Conservation (phyloP, 1,140 invertebrate species). For the Chionoecetes opilio region DNA sequence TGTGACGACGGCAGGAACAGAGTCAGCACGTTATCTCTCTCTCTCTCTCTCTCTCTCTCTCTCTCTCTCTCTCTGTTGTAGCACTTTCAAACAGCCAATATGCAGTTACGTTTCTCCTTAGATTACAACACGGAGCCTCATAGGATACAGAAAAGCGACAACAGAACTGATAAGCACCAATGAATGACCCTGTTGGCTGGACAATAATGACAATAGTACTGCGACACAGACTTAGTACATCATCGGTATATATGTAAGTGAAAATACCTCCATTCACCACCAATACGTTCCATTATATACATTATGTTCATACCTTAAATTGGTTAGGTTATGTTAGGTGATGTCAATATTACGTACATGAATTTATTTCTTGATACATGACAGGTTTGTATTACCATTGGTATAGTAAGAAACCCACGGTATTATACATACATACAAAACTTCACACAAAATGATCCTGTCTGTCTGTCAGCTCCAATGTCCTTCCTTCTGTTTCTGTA, state of each 20-base stretch:
- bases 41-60: no score
- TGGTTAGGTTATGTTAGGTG: neutral
- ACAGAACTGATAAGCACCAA: no score
- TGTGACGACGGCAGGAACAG: neutral
- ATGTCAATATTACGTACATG: neutral
- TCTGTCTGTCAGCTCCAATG: neutral
- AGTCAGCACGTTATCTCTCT: neutral
- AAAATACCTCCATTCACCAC: neutral
- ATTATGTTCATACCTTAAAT: neutral
- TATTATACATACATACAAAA: neutral
- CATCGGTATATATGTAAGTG: neutral
- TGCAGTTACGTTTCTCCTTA: no score
- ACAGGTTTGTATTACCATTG: neutral
- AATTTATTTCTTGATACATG: neutral
- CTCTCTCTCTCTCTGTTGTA: no score
- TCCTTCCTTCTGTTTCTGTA: neutral
- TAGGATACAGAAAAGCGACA: neutral
- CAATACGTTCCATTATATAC: neutral
- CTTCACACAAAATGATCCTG: neutral
- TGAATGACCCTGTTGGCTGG: conserved; percentile 23
- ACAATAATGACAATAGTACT: no score
- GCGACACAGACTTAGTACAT: neutral
- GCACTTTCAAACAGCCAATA: no score
- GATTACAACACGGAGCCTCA: no score
- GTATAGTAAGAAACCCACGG: neutral